A percentile compares a stretch with the other conserved stretches of the same genome.
These are phyloP conservation scores for Gallinago jamesoni DNA, from an alignment of 2,113 vertebrate genomes.

Conservation along the genomic window DNA sequence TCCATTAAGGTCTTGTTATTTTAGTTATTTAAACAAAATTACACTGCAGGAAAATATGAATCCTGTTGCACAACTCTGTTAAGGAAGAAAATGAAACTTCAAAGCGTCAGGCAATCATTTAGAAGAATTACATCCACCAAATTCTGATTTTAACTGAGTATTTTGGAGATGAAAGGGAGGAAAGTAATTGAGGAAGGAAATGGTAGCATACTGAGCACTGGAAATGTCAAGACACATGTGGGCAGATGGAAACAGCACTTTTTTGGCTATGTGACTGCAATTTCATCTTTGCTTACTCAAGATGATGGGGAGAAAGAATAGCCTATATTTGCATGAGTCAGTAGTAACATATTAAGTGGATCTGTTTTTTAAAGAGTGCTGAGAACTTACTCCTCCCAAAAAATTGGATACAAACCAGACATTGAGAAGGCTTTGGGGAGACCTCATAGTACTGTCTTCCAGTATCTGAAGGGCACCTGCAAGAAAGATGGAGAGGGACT, in stretches of 20 bases:
- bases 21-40: constrained; percentile 7
- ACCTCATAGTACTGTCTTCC: neutral
- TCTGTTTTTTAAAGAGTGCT: neutral
- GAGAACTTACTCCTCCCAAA: neutral
- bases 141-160: neutral
- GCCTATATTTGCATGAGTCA: neutral
- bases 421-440: neutral
- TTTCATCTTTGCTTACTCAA: neutral
- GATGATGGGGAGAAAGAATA: neutral
- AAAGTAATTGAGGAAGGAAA: neutral
- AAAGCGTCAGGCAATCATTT: neutral
- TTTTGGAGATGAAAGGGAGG: neutral
- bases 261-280: neutral
- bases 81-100: neutral
- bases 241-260: neutral
- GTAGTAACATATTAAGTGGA: neutral
- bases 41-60: neutral
- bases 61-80: neutral
- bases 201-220: neutral
- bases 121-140: neutral
- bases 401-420: neutral
- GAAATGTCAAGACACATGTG: neutral
- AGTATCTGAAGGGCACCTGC: neutral
- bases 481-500: neutral
- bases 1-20: neutral